These are phyloP conservation scores for Mythimna loreyi DNA, from an alignment of 2,888 invertebrate genomes.

Conservation along the genomic window DNA sequence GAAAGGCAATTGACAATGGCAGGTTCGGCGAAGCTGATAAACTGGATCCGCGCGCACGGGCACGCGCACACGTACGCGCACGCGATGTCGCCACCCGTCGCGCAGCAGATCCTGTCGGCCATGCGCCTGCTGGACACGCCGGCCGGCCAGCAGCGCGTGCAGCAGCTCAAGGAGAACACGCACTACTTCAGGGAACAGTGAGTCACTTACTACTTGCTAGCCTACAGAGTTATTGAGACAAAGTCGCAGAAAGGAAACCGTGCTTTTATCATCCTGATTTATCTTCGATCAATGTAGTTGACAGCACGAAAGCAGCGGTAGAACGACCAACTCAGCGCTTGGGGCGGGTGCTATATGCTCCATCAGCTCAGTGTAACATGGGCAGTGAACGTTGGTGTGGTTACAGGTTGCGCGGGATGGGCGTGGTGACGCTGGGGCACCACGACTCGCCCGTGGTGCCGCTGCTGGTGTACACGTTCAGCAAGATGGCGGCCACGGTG, in stretches of 20 bases:
- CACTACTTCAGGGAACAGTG: slow-evolving; percentile 78
- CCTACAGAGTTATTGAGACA: background rate
- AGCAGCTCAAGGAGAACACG: slow-evolving; percentile 95
- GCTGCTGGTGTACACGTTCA: slow-evolving; percentile 97
- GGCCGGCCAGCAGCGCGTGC: slow-evolving; percentile 92
- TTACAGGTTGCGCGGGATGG: slow-evolving; percentile 94
- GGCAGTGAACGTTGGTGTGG: no score
- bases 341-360: no score
- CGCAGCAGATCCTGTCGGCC: slow-evolving; percentile 97
- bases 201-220: slow-evolving; percentile 3
- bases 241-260: no score
- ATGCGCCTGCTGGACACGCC: slow-evolving; percentile 93
- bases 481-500: slow-evolving; percentile 98
- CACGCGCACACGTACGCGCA: slow-evolving; percentile 97
- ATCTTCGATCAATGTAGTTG: no score
- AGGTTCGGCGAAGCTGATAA: slow-evolving; percentile 94
- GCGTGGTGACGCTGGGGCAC: slow-evolving; percentile 98
- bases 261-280: no score
- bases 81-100: slow-evolving; percentile 97
- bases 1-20: slow-evolving; percentile 79
- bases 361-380: no score
- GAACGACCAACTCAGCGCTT: no score
- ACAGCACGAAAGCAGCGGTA: no score
- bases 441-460: slow-evolving; percentile 99
- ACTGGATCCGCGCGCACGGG: slow-evolving; percentile 94